phyloP scores from a whole-genome alignment of 2,113 vertebrate species.

The Neomonachus schauinslandi region DNA sequence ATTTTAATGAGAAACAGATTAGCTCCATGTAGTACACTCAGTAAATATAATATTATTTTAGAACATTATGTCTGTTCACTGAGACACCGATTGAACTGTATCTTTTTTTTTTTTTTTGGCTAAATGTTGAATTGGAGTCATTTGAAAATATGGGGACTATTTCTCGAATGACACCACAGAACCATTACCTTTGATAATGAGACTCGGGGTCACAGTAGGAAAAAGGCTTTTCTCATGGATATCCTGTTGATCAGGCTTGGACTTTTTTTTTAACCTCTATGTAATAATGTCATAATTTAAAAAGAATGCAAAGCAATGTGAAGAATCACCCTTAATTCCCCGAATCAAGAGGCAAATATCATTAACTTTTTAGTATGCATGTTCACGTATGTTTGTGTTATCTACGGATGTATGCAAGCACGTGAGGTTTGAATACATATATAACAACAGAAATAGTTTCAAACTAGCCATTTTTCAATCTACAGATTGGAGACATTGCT shows the following conservation, averaged over 20 bases:
- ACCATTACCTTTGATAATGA: neutral
- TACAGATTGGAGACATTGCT: too few relatives aligned
- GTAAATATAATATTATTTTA: neutral
- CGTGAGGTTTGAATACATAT: neutral
- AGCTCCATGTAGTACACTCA: neutral
- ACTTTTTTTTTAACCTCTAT: neutral
- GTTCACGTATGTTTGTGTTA: neutral
- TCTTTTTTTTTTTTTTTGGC: neutral
- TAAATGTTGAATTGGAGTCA: neutral
- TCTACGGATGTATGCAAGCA: too few relatives aligned
- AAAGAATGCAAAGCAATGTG: neutral
- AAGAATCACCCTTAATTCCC: neutral
- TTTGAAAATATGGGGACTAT: neutral
- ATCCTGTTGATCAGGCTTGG: neutral
- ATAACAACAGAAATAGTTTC: neutral
- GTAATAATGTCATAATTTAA: neutral
- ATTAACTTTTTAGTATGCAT: neutral
- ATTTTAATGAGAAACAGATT: constrained; percentile 53
- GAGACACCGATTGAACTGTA: neutral
- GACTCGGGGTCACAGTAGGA: fast-evolving
- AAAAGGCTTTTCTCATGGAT: neutral
- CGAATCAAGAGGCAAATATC: neutral
- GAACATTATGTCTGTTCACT: neutral
- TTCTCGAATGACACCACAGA: neutral
- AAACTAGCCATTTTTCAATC: neutral